Evolutionary conservation across 23 tunicate species (phyloP).

Genomic region (Styela plicata): DNA sequence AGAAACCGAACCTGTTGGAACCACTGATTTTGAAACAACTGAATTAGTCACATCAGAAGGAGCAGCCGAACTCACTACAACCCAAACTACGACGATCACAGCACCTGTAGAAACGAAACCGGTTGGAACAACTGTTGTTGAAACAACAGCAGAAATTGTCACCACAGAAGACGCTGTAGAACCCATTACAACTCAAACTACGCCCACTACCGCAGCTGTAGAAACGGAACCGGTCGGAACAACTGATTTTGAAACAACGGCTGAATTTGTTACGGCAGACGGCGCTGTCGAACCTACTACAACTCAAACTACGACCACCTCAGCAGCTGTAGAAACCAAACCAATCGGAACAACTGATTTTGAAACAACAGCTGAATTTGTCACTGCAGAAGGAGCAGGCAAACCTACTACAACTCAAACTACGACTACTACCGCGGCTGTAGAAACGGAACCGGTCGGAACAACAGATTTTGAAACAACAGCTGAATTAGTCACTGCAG

Average conservation of each 20-base stretch:
- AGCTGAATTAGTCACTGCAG: neutral
- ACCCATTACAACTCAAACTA: too few relatives aligned
- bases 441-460: neutral
- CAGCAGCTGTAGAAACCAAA: neutral
- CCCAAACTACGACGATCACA: neutral
- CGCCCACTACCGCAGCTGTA: too few relatives aligned
- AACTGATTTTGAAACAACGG: too few relatives aligned
- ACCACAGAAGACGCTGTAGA: too few relatives aligned
- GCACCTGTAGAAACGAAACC: too few relatives aligned
- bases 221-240: too few relatives aligned
- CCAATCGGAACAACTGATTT: neutral
- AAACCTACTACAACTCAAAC: neutral
- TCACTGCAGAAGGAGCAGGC: too few relatives aligned
- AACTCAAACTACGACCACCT: neutral
- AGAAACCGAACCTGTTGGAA: neutral
- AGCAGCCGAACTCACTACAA: neutral
- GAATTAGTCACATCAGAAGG: neutral
- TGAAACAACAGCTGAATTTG: neutral
- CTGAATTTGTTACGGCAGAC: neutral
- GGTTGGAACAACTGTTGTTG: too few relatives aligned
- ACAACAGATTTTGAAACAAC: neutral
- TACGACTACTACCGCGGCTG: neutral
- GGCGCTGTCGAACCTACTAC: neutral
- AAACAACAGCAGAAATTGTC: too few relatives aligned
- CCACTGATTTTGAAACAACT: neutral